Evolutionary conservation across 2,888 invertebrate genomes (phyloP).

Genomic region (Lampropteryx suffumata): DNA sequence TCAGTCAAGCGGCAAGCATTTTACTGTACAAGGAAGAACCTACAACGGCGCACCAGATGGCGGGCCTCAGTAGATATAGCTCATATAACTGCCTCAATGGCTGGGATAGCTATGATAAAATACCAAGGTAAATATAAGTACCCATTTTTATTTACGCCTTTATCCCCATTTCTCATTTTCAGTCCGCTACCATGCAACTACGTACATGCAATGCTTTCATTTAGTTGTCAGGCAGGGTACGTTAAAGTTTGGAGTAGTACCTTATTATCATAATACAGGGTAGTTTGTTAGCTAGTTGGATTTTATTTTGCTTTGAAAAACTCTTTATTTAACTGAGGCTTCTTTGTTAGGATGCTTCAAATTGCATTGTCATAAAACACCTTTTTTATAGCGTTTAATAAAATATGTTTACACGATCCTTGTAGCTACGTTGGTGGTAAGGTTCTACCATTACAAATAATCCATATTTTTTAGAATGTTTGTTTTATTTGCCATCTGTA

Average conservation of each 20-base stretch:
- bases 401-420: slow-evolving; percentile 2
- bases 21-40: not conserved
- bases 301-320: not conserved
- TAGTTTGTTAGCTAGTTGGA: not conserved
- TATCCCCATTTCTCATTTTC: not conserved
- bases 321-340: not conserved
- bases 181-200: not conserved
- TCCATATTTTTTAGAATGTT: too few species aligned
- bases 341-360: not conserved
- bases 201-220: not conserved
- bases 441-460: too few species aligned
- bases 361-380: not conserved
- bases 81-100: slow-evolving; percentile 94
- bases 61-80: slow-evolving; percentile 90
- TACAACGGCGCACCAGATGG: slow-evolving; percentile 69
- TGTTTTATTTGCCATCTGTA: too few species aligned
- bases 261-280: too few species aligned
- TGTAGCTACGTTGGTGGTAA: not conserved
- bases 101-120: slow-evolving; percentile 95
- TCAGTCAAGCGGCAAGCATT: slow-evolving; percentile 7
- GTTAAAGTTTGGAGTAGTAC: too few species aligned
- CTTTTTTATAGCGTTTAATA: not conserved
- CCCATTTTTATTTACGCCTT: too few species aligned
- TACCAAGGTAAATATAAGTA: slow-evolving; percentile 88
- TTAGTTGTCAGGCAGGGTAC: too few species aligned